Evolutionary conservation across 2,888 invertebrate genomes (phyloP).

Genomic region (Labia minor): DNA sequence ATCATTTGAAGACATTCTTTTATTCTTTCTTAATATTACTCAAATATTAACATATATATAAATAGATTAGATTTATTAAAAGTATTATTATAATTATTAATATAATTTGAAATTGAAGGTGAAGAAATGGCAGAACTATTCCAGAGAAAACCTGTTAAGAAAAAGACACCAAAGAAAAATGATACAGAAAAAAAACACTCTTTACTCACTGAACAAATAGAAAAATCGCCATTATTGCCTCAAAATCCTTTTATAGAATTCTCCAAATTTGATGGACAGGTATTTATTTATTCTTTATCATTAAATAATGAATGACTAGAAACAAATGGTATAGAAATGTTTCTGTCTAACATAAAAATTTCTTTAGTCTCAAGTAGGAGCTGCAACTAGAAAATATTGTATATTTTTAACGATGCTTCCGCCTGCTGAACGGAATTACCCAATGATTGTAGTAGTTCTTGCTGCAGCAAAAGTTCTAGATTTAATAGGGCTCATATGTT

Average conservation of each 20-base stretch:
- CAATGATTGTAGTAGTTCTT: slow-evolving; percentile 68
- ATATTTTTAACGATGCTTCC: slow-evolving; percentile 84
- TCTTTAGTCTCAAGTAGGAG: slow-evolving; percentile 52
- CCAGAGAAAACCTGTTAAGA: slow-evolving; percentile 33
- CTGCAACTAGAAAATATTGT: slow-evolving; percentile 71
- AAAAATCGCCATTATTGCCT: slow-evolving; percentile 63
- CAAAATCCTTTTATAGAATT: slow-evolving; percentile 81
- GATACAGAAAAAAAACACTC: slow-evolving; percentile 41
- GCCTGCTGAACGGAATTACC: slow-evolving; percentile 69
- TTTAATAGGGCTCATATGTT: slow-evolving; percentile 85
- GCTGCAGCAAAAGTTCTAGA: slow-evolving; percentile 79
- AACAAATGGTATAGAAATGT: too few relatives aligned
- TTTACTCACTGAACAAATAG: slow-evolving; percentile 60
- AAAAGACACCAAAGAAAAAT: slow-evolving; percentile 31
- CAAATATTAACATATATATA: slow-evolving; percentile 22
- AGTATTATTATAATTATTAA: too few relatives aligned
- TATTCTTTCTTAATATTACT: slow-evolving; percentile 16
- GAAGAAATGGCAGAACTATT: slow-evolving; percentile 48
- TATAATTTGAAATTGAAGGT: too few relatives aligned
- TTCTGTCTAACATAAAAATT: too few relatives aligned
- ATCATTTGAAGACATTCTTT: too few relatives aligned
- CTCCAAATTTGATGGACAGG: slow-evolving; percentile 83
- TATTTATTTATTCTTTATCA: slow-evolving; percentile 25
- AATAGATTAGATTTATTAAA: too few relatives aligned
- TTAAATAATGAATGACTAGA: too few relatives aligned